Base-by-base conservation (phyloP, 2,113 vertebrate species). In the Lophochroa leadbeateri region DNA sequence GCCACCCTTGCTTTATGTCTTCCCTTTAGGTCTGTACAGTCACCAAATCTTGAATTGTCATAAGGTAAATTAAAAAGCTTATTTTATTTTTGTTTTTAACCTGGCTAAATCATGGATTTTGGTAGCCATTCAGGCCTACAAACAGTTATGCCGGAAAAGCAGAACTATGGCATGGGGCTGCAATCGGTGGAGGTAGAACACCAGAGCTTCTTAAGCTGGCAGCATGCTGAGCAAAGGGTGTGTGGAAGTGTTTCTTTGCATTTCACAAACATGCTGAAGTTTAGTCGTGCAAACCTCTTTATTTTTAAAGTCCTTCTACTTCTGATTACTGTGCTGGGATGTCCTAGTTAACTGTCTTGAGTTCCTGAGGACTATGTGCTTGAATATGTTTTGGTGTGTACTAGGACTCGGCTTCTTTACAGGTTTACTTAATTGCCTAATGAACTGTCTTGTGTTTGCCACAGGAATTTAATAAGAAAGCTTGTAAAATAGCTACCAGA, bases 161-260 rank as follows among this genome's bases (percentile, higher is more conserved):
- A 3, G 27, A 50, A 50, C 25, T 35, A 9, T 3, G 4, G 11
- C 7, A 10, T 24, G 27, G 24, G 19, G 10, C 60, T 41, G 4
- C 0, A 2, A n/a, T 39, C 35, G 14, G 11, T 18, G 11, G 24
- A 67, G 35, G 7, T 19, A 12, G 23, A 52, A 67, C 2, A 1
- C 17, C 29, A 50, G 37, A 67, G 10, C 37, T 78, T 41, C 50
- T 61, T 1, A 6, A 63, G 33, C 28, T 52, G 70, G 13, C 50
- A 53, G 17, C 3, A 1, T 61, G 33, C 33, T 44, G 29, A 69
- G 35, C 28, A 52, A n/a, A 52, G 53, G 8, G 3, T 44, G 7
- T 28, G 5, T 27, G 55, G 11, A 61, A 33, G 20, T 61, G 5
- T 35, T 69, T 24, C 31, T n/a, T 69, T 70, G 18, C 11, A 49